phyloP scores from a whole-genome alignment of 2,888 invertebrate species.

The Andrena flavipes region DNA sequence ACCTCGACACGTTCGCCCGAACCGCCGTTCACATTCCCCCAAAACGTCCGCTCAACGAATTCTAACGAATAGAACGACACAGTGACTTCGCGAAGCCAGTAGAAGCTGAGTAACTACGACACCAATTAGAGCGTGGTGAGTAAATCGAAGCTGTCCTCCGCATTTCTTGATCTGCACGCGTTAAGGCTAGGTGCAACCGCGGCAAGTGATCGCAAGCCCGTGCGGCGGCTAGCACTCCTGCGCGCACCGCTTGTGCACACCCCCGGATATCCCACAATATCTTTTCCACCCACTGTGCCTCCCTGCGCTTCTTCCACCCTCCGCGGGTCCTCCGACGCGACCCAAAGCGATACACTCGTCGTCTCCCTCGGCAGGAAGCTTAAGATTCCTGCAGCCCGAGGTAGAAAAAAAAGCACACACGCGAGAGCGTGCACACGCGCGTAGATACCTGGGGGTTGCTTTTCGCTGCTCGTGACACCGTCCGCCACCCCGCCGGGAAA shows the following conservation, averaged over 20 bases:
- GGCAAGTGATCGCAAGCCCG: too few relatives aligned
- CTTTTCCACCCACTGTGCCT: not conserved
- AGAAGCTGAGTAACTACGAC: too few relatives aligned
- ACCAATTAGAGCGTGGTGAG: too few relatives aligned
- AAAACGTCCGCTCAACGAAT: not conserved
- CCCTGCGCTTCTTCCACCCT: not conserved
- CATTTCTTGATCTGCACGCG: too few relatives aligned
- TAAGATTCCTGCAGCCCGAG: constrained; percentile 20
- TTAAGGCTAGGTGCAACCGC: too few relatives aligned
- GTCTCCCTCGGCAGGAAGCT: not conserved
- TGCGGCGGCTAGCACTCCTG: too few relatives aligned
- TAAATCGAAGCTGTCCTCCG: too few relatives aligned
- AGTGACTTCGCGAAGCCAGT: too few relatives aligned
- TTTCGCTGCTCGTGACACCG: constrained; percentile 78
- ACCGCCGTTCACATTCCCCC: too few relatives aligned
- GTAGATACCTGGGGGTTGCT: constrained; percentile 36
- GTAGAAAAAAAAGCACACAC: constrained; percentile 26
- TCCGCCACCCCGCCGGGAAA: constrained; percentile 70
- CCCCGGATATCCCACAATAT: not conserved
- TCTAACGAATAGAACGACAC: too few relatives aligned
- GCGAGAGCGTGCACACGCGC: not conserved
- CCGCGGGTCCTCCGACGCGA: not conserved
- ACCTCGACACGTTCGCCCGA: too few relatives aligned
- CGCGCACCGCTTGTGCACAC: too few relatives aligned
- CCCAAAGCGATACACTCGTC: not conserved